Evolutionary conservation across 2,888 invertebrate species (phyloP), one percentile per base, ranked within the genome.

Genomic region (Carpatolechia fugitivella): DNA sequence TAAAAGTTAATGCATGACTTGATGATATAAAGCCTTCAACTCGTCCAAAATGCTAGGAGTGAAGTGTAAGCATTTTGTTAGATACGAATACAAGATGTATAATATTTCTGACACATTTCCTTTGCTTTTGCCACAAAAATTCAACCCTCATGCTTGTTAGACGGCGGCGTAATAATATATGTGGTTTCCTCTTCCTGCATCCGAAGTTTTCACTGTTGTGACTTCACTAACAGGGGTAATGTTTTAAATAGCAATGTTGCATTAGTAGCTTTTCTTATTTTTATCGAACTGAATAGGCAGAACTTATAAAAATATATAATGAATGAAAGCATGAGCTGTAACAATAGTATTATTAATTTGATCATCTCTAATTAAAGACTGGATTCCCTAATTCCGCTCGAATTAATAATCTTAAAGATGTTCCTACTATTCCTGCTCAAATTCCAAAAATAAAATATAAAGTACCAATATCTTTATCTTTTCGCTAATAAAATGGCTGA

Each of bases 291-390:
- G 6, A n/a, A n/a, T n/a, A n/a, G n/a, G n/a, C n/a, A n/a, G n/a
- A n/a, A n/a, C n/a, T n/a, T n/a, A n/a, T n/a, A n/a, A n/a, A n/a
- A n/a, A n/a, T n/a, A n/a, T n/a, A n/a, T n/a, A n/a, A n/a, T n/a
- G n/a, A 76, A 95, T 86, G 82, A 96, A 94, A 54, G 95, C 95
- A 91, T 96, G 95, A 7, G 93, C 93, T 31, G 95, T 96, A 0
- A 96, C 93, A 87, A 96, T 92, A 59, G 93, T 92, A 82, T 96
- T 95, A 91, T 95, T 95, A 84, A 95, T 92, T 91, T 95, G 94
- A 72, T 94, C 93, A 87, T 94, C 92, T 8, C 92, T 92, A 89
- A 95, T 92, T 80, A 94, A 83, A 48, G 90, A 90, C 93, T 0
- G 94, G 92, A 13, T 86, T 92, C 18, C 93, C 92, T 87, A 95